Evolutionary conservation across 2,888 invertebrate species (phyloP).

Genomic region (Apotomis turbidana): DNA sequence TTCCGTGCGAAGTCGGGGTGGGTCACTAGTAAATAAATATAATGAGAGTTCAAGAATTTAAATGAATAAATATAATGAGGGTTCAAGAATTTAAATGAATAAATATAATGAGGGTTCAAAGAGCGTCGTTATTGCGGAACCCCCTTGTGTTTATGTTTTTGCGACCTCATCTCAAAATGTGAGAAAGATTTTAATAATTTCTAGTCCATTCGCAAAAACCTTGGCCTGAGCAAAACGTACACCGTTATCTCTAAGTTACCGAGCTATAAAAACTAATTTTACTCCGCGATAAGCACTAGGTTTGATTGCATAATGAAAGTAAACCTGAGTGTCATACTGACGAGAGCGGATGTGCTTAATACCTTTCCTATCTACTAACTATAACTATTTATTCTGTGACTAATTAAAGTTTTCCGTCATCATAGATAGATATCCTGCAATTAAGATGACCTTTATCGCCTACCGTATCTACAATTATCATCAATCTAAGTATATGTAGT

Average conservation of each 20-base stretch:
- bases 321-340: slow-evolving; percentile 63
- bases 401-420: slow-evolving; percentile 46
- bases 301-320: slow-evolving; percentile 64
- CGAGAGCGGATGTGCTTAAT: slow-evolving; percentile 61
- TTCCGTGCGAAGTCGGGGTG: too few species aligned
- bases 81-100: too few species aligned
- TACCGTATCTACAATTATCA: background rate
- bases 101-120: too few species aligned
- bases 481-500: background rate
- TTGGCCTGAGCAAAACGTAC: background rate
- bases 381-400: slow-evolving; percentile 63
- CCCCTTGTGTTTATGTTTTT: too few species aligned
- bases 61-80: too few species aligned
- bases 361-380: slow-evolving; percentile 55
- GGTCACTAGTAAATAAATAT: too few species aligned
- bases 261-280: slow-evolving; percentile 50
- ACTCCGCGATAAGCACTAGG: slow-evolving; percentile 58
- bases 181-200: too few species aligned
- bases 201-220: background rate
- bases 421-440: background rate
- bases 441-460: background rate
- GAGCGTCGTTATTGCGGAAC: too few species aligned
- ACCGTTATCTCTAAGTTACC: slow-evolving; percentile 42
- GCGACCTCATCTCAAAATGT: too few species aligned
- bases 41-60: too few species aligned